Base-by-base conservation (phyloP, 1,140 invertebrate genomes). In the Drosophila fuyamai region DNA sequence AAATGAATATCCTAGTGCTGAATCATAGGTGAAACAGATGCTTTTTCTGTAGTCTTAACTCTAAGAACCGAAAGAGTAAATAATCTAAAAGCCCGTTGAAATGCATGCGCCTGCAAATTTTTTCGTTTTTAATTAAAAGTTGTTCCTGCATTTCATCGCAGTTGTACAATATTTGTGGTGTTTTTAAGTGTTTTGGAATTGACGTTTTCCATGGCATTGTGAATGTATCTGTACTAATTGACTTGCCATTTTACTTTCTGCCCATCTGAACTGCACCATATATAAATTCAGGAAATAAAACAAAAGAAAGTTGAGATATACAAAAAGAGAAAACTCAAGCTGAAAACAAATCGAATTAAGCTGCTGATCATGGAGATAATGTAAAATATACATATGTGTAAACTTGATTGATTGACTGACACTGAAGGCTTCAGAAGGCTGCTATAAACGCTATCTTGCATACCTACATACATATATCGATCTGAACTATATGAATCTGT, bases 201-300 rank as follows among this genome's bases (percentile, higher is more conserved):
- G 55, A 62, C 53, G 38, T 74, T 75, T 53, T 60, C 36, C 58
- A 70, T 70, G 66, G 55, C 48, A 59, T 67, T 73, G 35, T 88
- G 67, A 71, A 67, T 82, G 75, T 74, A 54, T 73, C 68, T 77
- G 56, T 72, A 77, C 54, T 77, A 80, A 53, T 84, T 89, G 84
- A 90, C 77, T 84, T 89, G 84, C 84, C 76, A 89, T 90, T 91
- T 91, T 91, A 91, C 90, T 91, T 91, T 91, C 90, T 91, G 90
- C 90, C 90, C 90, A 91, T 90, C 90, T 91, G 84, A 89, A 71
- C 81, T 91, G 89, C 90, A 91, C 89, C 51, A 51, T 60, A 57
- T 59, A 79, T 50, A 66, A 57, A 60, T 47, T 76, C 62, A 79
- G 71, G 43, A 80, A 72, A 85, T 77, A 84, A 77, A 81, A 84